A percentile compares a stretch with the other conserved stretches of the same genome.
Evolutionary conservation across 2,113 vertebrate genomes (phyloP).

Genomic region (Melanerpes aurifrons): DNA sequence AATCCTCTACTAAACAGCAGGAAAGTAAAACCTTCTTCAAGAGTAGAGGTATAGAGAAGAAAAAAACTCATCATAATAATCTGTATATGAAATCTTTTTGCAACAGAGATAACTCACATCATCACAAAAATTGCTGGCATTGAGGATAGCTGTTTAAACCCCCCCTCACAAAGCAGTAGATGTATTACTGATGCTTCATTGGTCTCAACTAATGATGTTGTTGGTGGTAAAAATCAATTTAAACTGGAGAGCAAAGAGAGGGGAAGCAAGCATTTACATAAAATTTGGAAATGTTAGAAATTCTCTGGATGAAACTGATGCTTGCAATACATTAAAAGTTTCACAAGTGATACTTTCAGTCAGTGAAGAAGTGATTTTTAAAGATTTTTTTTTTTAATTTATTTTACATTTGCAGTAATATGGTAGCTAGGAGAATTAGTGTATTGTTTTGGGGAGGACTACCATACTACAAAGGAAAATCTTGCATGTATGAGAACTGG

Average conservation of each 20-base stretch:
- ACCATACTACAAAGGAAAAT: background rate
- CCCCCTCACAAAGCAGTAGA: background rate
- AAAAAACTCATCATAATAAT: background rate
- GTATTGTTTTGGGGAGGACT: background rate
- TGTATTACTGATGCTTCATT: background rate
- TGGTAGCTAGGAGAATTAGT: background rate
- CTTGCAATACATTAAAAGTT: background rate
- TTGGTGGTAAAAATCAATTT: background rate
- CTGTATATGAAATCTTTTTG: background rate
- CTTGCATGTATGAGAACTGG: background rate
- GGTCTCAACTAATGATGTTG: background rate
- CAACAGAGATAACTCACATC: background rate
- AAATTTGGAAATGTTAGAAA: background rate
- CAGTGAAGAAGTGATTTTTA: background rate
- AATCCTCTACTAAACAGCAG: slow-evolving; percentile 32
- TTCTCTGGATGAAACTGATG: background rate
- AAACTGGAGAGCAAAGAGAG: background rate
- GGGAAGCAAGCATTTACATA: background rate
- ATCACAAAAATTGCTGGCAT: background rate
- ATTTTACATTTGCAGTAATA: background rate
- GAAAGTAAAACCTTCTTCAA: background rate
- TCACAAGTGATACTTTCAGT: background rate
- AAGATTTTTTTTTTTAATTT: too few relatives aligned
- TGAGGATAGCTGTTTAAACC: background rate
- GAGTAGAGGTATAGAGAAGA: background rate